phyloP scores from a whole-genome alignment of 2,888 invertebrate genomes.

The Polylopha cassiicola region DNA sequence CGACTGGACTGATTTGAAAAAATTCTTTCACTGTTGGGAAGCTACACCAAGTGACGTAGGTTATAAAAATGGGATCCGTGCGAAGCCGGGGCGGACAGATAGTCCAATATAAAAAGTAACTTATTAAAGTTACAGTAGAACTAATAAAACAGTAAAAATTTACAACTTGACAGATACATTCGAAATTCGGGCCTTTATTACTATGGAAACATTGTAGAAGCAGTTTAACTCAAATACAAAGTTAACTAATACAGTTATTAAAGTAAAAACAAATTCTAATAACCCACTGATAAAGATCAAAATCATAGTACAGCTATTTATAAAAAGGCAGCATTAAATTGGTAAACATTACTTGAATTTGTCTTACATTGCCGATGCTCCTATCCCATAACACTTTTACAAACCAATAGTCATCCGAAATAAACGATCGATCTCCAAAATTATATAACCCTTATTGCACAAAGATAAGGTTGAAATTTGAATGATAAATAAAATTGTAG shows the following conservation, averaged over 20 bases:
- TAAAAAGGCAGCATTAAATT: not conserved
- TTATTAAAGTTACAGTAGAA: conserved; percentile 20
- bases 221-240: not conserved
- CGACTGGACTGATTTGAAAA: too few relatives aligned
- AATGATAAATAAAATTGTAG: conserved; percentile 7
- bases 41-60: too few relatives aligned
- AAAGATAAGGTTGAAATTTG: conserved; percentile 2
- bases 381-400: conserved; percentile 11
- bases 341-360: conserved; percentile 2
- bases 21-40: too few relatives aligned
- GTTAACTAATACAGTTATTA: not conserved
- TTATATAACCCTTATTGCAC: not conserved
- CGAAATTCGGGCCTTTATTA: conserved; percentile 35
- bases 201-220: conserved; percentile 22
- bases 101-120: too few relatives aligned
- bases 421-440: conserved; percentile 5
- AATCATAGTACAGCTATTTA: not conserved
- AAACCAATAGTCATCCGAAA: conserved; percentile 21
- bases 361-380: conserved; percentile 5
- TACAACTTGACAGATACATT: conserved; percentile 49
- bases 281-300: not conserved
- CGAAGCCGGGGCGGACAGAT: too few relatives aligned
- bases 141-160: conserved; percentile 50
- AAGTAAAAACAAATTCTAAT: not conserved
- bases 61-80: too few relatives aligned